Evolutionary conservation across 2,113 vertebrate genomes (phyloP).

Genomic region (Phrynocephalus versicolor): DNA sequence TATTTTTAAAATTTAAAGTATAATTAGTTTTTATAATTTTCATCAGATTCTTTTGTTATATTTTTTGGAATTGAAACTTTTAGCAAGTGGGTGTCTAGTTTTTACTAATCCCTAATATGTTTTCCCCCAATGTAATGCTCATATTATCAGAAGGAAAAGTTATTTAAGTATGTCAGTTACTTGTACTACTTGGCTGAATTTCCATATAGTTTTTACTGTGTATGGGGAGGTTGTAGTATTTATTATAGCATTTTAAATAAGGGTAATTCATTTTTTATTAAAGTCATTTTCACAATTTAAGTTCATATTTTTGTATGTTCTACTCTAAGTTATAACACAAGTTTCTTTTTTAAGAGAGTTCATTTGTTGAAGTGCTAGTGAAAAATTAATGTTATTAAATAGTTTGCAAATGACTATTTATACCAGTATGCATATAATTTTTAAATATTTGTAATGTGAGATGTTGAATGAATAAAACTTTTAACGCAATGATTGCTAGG

Average conservation of each 20-base stretch:
- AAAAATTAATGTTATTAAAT: conserved; percentile 99
- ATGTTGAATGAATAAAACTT: conserved; percentile 99
- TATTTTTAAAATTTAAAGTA: conserved; percentile 99
- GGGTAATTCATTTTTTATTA: conserved; percentile 99
- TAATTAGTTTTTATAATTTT: conserved; percentile 99
- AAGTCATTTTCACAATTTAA: conserved; percentile 99
- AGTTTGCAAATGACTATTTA: conserved; percentile 99
- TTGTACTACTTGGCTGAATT: conserved; percentile 99
- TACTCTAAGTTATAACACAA: conserved; percentile 97
- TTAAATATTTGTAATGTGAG: conserved; percentile 99
- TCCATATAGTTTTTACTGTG: conserved; percentile 99
- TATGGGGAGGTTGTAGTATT: conserved; percentile 99
- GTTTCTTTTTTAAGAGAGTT: conserved; percentile 99
- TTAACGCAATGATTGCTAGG: conserved; percentile 82
- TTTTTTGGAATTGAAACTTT: conserved; percentile 99
- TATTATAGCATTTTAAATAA: conserved; percentile 99
- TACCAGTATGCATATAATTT: conserved; percentile 99
- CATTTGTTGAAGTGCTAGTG: conserved; percentile 99
- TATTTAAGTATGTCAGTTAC: conserved; percentile 99
- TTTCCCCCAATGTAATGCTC: conserved; percentile 98
- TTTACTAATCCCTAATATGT: conserved; percentile 99
- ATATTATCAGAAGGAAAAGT: conserved; percentile 98
- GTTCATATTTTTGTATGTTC: conserved; percentile 99
- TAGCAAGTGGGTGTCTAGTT: conserved; percentile 98
- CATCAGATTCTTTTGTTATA: conserved; percentile 99